Percentiles rank a stretch among this genome's conserved stretches.
phyloP scores from a whole-genome alignment of 2,888 invertebrate genomes.

The Leptopilina syphax region DNA sequence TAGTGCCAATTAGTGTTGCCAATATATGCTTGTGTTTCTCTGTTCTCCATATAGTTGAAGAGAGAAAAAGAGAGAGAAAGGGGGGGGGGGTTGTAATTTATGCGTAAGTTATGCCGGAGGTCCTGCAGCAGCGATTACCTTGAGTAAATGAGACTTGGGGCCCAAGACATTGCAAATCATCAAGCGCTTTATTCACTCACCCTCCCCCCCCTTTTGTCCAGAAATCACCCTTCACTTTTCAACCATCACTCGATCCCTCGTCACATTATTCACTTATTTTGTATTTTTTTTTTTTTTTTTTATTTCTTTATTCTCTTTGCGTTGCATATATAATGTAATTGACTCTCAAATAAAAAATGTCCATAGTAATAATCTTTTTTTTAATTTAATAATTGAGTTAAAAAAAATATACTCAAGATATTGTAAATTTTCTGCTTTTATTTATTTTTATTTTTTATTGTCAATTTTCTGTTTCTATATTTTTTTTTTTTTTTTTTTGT shows the following conservation, averaged over 20 bases:
- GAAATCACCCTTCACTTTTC: constrained; percentile 33
- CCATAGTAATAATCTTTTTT: neutral
- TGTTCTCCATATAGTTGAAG: constrained; percentile 5
- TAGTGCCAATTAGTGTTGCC: constrained; percentile 57
- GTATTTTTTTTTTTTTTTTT: constrained; percentile 18
- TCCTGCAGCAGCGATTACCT: constrained; percentile 35
- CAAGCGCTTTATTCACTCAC: neutral
- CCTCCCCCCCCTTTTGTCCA: neutral
- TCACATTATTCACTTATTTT: constrained; percentile 38
- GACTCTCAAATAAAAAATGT: constrained; percentile 20
- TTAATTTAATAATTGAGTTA: too few species aligned
- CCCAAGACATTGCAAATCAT: constrained; percentile 23
- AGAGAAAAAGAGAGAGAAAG: too few species aligned
- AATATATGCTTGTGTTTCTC: constrained; percentile 55
- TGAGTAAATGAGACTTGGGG: constrained; percentile 31
- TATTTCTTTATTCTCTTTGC: constrained; percentile 23
- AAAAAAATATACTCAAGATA: too few species aligned
- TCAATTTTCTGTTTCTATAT: too few species aligned
- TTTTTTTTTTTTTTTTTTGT: too few species aligned
- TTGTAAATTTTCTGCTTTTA: too few species aligned
- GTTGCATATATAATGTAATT: constrained; percentile 19
- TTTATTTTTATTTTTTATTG: too few species aligned
- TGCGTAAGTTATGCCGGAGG: constrained; percentile 35
- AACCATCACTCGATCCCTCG: constrained; percentile 31
- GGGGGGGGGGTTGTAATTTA: constrained; percentile 17